Evolutionary conservation across 1,140 invertebrate genomes (phyloP).

Genomic region (Papilio aristodemus): DNA sequence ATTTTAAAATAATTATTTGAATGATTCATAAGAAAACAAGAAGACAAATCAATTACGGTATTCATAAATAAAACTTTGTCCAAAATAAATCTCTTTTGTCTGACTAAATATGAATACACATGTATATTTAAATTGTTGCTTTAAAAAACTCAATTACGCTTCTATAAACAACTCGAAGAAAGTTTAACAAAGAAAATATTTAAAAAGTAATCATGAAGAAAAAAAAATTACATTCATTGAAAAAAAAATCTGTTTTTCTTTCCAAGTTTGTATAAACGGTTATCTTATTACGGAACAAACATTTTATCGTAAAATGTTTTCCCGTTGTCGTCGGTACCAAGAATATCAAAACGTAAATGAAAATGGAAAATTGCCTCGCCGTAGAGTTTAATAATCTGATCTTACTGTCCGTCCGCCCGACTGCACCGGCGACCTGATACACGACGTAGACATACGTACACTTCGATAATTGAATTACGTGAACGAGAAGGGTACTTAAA

Average conservation of each 20-base stretch:
- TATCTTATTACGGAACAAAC: constrained; percentile 20
- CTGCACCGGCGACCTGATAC: neutral
- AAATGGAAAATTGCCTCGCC: constrained; percentile 27
- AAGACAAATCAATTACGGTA: no score
- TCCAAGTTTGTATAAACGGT: constrained; percentile 17
- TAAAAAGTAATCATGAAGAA: constrained; percentile 10
- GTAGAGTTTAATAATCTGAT: constrained; percentile 8
- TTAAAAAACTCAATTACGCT: neutral
- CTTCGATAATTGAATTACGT: constrained; percentile 14
- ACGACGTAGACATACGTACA: neutral
- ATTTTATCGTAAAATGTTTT: constrained; percentile 16
- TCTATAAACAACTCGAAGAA: neutral
- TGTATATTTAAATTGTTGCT: neutral
- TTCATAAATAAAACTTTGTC: neutral
- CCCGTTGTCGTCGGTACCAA: constrained; percentile 7
- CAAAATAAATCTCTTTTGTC: neutral
- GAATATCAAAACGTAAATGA: constrained; percentile 19
- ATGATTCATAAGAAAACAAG: no score
- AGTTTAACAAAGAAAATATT: neutral
- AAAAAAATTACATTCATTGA: constrained; percentile 10
- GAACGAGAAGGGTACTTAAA: neutral
- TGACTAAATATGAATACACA: no score
- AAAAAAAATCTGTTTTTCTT: neutral
- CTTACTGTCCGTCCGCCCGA: neutral
- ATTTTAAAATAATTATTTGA: no score